Base-by-base conservation (phyloP, 2,113 vertebrate species). In the Cyprinodon variegatus region DNA sequence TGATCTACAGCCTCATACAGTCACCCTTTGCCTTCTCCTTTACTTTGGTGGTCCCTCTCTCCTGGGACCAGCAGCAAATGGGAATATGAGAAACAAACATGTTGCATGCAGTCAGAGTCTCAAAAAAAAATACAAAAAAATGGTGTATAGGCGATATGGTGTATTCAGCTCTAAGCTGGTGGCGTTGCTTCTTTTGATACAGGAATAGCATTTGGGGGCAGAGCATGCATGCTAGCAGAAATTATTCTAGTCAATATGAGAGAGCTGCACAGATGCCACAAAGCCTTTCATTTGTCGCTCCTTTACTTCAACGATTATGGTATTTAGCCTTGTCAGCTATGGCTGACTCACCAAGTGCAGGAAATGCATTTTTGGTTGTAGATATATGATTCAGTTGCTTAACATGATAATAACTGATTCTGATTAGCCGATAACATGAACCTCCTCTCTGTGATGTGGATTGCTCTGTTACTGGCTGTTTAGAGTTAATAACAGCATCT, bases 1-100 rank as follows among this genome's bases (percentile, higher is more conserved):
- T 10, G 66, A 83, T 70, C 40, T 57, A 65, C 29, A 40, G 50
- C 46, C 72, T 70, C 45, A 72, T 59, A 70, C 10, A 60, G 68
- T 13, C 46, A 29, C 4, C 14, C 2, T 12, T 60, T 61, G 76
- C 78, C 71, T 75, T 80, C 59, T 11, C n/a, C 80, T 85, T 64
- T 50, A 41, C 61, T 77, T 73, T 64, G 43, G 41, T 39, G 43
- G 61, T 17, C 39, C 14, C 15, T 65, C 20, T 46, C 36, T 40
- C 70, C 20, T 13, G 29, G 8, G 41, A 13, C 7, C 48, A 20
- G 62, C 0, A 2, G 80, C 40, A 29, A 36, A 50, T 63, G 29
- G 29, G 29, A 29, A 61, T 67, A 59, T 46, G 48, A 59, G 46
- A 2, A 61, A 46, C 57, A 3, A 20, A 14, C 15, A n/a, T n/a